phyloP scores from a whole-genome alignment of 2,888 invertebrate genomes.

The Biston betularia region DNA sequence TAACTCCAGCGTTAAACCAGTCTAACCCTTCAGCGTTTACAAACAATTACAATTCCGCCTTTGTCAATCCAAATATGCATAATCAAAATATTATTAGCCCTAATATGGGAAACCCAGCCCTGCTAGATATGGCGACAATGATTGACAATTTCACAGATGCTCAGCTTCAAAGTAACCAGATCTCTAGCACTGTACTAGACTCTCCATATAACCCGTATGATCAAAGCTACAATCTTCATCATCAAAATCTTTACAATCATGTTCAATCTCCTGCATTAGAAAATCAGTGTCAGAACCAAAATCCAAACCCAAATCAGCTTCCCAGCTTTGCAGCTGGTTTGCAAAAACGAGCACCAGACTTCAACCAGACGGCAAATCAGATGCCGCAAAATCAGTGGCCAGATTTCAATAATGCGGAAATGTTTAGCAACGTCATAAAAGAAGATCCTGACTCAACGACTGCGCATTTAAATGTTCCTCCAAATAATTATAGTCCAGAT shows the following conservation, averaged over 20 bases:
- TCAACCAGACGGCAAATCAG: slow-evolving; percentile 49
- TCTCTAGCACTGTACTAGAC: slow-evolving; percentile 93
- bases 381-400: slow-evolving; percentile 77
- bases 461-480: slow-evolving; percentile 79
- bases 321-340: slow-evolving; percentile 76
- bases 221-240: slow-evolving; percentile 88
- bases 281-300: slow-evolving; percentile 69
- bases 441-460: slow-evolving; percentile 93
- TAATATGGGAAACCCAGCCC: slow-evolving; percentile 83
- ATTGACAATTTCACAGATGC: slow-evolving; percentile 92
- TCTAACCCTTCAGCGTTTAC: slow-evolving; percentile 69
- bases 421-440: slow-evolving; percentile 86
- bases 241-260: slow-evolving; percentile 87
- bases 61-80: slow-evolving; percentile 79
- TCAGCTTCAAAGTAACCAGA: slow-evolving; percentile 94
- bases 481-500: slow-evolving; percentile 83
- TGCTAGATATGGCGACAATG: slow-evolving; percentile 91
- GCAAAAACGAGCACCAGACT: slow-evolving; percentile 75
- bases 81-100: slow-evolving; percentile 79
- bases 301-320: slow-evolving; percentile 75
- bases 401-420: slow-evolving; percentile 76
- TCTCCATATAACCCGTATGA: slow-evolving; percentile 88
- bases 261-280: slow-evolving; percentile 83
- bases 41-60: slow-evolving; percentile 79
- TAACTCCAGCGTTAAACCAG: slow-evolving; percentile 76